phyloP scores from a whole-genome alignment of 37 sponge, comb jelly and placozoan genomes.

The Haliclona indistincta region DNA sequence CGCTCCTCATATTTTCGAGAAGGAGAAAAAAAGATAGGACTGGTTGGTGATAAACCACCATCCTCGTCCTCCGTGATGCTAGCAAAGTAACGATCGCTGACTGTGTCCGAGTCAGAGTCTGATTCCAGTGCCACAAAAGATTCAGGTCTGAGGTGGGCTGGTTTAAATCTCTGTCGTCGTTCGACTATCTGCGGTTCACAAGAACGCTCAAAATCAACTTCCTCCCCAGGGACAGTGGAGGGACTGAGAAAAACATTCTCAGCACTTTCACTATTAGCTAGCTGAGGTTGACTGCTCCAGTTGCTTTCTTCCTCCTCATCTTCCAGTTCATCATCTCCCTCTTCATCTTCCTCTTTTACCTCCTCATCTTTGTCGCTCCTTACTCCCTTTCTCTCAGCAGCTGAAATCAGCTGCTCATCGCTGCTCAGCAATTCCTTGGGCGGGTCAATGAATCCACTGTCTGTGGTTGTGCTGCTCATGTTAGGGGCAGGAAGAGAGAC shows the following conservation, averaged over 20 bases:
- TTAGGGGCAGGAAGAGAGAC: too few relatives aligned
- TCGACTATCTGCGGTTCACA: background rate
- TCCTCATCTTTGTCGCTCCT: too few relatives aligned
- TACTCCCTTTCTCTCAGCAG: too few relatives aligned
- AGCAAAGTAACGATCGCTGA: background rate
- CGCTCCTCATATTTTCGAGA: background rate
- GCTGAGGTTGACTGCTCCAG: background rate
- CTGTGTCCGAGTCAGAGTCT: conserved; percentile 2
- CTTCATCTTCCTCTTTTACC: background rate
- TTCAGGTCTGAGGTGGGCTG: background rate
- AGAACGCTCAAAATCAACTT: conserved; percentile 3
- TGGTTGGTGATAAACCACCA: background rate
- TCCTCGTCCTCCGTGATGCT: conserved; percentile 2
- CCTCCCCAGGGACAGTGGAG: background rate
- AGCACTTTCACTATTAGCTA: background rate
- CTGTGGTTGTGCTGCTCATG: too few relatives aligned
- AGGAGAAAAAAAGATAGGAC: too few relatives aligned
- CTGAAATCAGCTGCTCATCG: too few relatives aligned
- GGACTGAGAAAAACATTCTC: background rate
- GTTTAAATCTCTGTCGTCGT: background rate
- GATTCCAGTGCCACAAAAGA: background rate
- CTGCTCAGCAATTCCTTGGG: too few relatives aligned
- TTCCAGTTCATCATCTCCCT: background rate
- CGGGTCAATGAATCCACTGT: too few relatives aligned
- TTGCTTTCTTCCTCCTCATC: background rate